A percentile compares a stretch with the other conserved stretches of the same genome.
These are phyloP conservation scores for Vimba vimba DNA, from an alignment of 2,113 vertebrate species.

Conservation along the genomic window DNA sequence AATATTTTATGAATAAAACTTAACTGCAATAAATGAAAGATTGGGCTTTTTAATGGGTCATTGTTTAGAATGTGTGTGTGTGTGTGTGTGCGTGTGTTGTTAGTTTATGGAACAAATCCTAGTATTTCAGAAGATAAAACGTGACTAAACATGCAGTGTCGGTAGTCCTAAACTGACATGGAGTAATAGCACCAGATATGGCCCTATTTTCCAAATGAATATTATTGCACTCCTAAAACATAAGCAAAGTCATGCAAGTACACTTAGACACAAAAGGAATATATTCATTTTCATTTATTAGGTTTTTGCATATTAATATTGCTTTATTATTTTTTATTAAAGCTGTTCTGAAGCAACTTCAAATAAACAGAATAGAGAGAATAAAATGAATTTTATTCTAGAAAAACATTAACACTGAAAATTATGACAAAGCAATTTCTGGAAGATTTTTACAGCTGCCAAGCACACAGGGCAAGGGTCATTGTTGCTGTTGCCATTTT, in stretches of 20 bases:
- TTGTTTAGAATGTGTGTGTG: slow-evolving; percentile 25
- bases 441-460: neutral
- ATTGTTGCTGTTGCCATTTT: neutral
- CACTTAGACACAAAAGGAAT: neutral
- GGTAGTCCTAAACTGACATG: neutral
- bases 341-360: neutral
- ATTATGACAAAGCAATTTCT: neutral
- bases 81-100: slow-evolving; percentile 14
- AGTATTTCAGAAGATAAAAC: neutral
- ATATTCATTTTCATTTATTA: neutral
- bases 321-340: neutral
- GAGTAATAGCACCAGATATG: neutral
- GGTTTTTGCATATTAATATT: no score
- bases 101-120: neutral
- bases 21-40: slow-evolving; percentile 55
- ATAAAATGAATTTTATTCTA: neutral
- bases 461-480: neutral
- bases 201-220: neutral
- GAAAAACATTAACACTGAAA: neutral
- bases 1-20: slow-evolving; percentile 70
- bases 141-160: neutral
- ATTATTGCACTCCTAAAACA: neutral
- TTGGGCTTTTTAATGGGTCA: slow-evolving; percentile 48
- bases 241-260: neutral
- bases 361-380: neutral